phyloP scores from a whole-genome alignment of 2,797 vertebrate genomes.

The Sebastes iracundus region DNA sequence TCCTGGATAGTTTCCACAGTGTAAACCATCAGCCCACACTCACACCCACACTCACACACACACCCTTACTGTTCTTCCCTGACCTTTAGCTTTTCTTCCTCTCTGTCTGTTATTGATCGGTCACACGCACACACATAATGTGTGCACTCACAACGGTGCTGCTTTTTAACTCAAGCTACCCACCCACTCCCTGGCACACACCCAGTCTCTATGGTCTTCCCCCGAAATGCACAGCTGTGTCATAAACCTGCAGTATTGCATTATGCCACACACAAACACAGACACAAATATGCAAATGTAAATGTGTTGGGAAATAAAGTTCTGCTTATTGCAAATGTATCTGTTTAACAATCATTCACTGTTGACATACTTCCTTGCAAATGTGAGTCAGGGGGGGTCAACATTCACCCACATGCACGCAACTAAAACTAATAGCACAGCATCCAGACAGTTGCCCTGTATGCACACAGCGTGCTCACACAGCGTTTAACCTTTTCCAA shows the following conservation, averaged over 20 bases:
- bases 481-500: too few species aligned
- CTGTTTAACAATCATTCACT: not conserved
- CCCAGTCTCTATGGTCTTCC: not conserved
- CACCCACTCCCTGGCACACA: not conserved
- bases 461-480: not conserved
- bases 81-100: constrained; percentile 27
- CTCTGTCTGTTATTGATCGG: not conserved
- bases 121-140: not conserved
- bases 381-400: rapidly evolving
- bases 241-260: not conserved
- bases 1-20: constrained; percentile 35
- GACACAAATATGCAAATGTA: constrained; percentile 11
- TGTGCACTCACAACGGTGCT: too few species aligned
- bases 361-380: not conserved
- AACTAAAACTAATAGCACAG: not conserved
- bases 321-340: constrained; percentile 1
- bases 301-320: not conserved
- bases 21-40: constrained; percentile 20
- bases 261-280: not conserved
- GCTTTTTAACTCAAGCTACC: not conserved
- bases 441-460: not conserved
- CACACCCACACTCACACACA: not conserved
- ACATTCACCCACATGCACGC: not conserved
- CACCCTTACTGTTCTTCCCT: constrained; percentile 22
- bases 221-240: not conserved